Evolutionary conservation across 2,888 invertebrate species (phyloP), one percentile per base, ranked within the genome.

Genomic region (Vanessa cardui): DNA sequence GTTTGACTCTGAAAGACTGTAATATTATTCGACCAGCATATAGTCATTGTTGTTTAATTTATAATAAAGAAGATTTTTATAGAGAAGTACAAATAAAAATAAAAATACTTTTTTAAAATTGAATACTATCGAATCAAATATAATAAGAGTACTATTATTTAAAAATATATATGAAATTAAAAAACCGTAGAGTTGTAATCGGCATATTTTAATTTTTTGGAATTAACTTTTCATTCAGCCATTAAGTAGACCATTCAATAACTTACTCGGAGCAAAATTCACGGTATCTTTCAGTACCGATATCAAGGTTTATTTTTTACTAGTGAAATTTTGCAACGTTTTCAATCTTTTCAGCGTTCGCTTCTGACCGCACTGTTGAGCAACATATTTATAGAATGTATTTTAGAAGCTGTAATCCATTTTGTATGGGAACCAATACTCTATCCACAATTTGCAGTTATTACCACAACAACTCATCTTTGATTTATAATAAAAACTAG

Each of bases 291-390:
- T 54, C 39, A 54, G 47, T 47, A 60, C 60, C 33, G n/a, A 58
- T 64, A 7, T 44, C 2, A 21, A 46, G 21, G 33, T 20, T 54
- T 52, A 33, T 59, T 61, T 39, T 64, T 66, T 46, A 64, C 50
- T 47, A 21, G 54, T 61, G 15, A 61, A 54, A 54, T 6, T 54
- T 66, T 65, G 12, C 49, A 50, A 50, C 50, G 33, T 39, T 59
- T 59, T 59, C 46, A 45, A 46, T 46, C 45, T 45, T 46, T 59
- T 46, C 9, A 61, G 26, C 60, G 54, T 31, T 66, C 21, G 54
- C 26, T 46, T 54, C 52, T 49, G 46, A 66, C 66, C 66, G 47
- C 65, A 61, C 33, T 39, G n/a, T 50, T 46, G 59, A 59, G 31
- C 46, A 7, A 16, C 33, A 21, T 61, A 56, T 33, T 66, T 61